Percentiles rank a stretch among this genome's conserved stretches.
Evolutionary conservation across 2,888 invertebrate genomes (phyloP).

Genomic region (Drosophila recens): DNA sequence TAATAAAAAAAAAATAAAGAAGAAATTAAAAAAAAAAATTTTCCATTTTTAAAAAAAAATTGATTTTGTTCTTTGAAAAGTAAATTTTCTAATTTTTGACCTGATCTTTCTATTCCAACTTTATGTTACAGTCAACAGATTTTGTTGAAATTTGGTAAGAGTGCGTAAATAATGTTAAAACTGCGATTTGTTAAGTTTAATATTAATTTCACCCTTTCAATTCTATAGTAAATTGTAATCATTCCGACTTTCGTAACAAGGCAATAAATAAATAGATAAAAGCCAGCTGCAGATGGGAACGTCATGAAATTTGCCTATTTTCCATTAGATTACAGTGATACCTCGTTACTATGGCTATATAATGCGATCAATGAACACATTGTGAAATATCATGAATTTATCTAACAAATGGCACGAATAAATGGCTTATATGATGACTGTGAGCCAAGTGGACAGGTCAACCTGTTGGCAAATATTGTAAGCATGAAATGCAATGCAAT

Average conservation of each 20-base stretch:
- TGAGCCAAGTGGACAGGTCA: slow-evolving; percentile 15
- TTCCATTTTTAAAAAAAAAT: too few species aligned
- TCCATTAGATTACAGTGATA: slow-evolving; percentile 31
- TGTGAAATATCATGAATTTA: slow-evolving; percentile 15
- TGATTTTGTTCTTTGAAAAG: too few species aligned
- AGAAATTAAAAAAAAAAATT: background rate
- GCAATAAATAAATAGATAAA: slow-evolving; percentile 5
- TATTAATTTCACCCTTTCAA: background rate
- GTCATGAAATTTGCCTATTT: slow-evolving; percentile 19
- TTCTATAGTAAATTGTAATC: background rate
- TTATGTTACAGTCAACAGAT: background rate
- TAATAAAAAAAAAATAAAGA: background rate
- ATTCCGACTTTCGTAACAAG: too few species aligned
- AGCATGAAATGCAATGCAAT: slow-evolving; percentile 54
- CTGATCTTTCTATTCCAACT: background rate
- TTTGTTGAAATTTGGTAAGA: background rate
- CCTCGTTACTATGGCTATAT: background rate
- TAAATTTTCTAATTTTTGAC: too few species aligned
- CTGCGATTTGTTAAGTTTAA: background rate
- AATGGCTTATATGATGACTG: slow-evolving; percentile 16
- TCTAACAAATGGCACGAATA: slow-evolving; percentile 20
- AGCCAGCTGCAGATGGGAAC: slow-evolving; percentile 56
- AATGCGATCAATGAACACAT: background rate
- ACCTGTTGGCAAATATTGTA: slow-evolving; percentile 45
- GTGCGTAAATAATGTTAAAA: background rate